phyloP scores from a whole-genome alignment of 2,888 invertebrate species.

The Fragum sueziense region DNA sequence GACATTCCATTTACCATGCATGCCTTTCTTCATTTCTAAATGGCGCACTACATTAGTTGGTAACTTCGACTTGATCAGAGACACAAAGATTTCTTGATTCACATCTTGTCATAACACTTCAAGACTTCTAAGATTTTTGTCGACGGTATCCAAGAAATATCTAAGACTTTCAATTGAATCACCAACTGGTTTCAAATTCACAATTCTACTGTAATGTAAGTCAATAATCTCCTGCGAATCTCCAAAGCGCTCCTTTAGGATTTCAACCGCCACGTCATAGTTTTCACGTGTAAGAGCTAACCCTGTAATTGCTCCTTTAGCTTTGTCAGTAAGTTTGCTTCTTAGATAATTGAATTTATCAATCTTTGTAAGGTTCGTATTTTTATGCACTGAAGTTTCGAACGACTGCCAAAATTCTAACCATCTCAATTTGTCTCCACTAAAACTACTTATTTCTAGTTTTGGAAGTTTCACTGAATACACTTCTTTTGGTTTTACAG shows the following conservation, averaged over 20 bases:
- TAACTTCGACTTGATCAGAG: conserved; percentile 23
- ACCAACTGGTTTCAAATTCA: conserved; percentile 25
- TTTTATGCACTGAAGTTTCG: too few species aligned
- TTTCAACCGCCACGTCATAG: conserved; percentile 30
- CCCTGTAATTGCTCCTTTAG: conserved; percentile 24
- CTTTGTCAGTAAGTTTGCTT: conserved; percentile 26
- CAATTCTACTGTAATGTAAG: conserved; percentile 31
- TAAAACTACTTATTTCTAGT: conserved; percentile 1
- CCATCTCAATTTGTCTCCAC: too few species aligned
- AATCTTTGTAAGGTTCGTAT: too few species aligned
- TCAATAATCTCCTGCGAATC: conserved; percentile 37
- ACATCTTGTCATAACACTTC: conserved; percentile 33
- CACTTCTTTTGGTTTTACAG: conserved; percentile 10
- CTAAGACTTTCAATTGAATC: conserved; percentile 33
- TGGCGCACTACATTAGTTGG: conserved; percentile 24
- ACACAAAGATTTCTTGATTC: conserved; percentile 40
- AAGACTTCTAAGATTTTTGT: conserved; percentile 36
- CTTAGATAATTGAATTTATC: too few species aligned
- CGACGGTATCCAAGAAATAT: conserved; percentile 29
- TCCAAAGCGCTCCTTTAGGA: conserved; percentile 43
- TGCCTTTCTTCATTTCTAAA: conserved; percentile 1
- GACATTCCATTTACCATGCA: conserved; percentile 21
- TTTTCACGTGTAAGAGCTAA: conserved; percentile 36
- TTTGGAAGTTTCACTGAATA: not conserved
- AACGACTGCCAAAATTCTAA: too few species aligned